A percentile compares a stretch with the other conserved stretches of the same genome.
phyloP scores from a whole-genome alignment of 2,888 invertebrate species.

The Fabriciana adippe region DNA sequence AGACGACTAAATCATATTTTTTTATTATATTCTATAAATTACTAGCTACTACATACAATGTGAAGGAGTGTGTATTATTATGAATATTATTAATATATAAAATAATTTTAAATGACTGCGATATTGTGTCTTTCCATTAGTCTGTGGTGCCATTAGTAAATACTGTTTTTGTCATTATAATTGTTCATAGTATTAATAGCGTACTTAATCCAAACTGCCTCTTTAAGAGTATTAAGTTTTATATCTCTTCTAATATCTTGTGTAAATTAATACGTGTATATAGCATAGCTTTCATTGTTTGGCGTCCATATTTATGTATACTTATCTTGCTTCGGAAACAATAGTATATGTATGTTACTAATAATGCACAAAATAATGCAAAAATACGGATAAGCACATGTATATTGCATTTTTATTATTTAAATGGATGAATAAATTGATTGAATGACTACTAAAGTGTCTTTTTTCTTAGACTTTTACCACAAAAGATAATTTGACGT shows the following conservation, averaged over 20 bases:
- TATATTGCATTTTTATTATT: slow-evolving; percentile 15
- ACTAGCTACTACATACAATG: neutral
- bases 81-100: neutral
- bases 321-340: neutral
- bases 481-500: no score
- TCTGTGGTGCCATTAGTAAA: slow-evolving; percentile 18
- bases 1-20: neutral
- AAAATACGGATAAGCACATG: slow-evolving; percentile 22
- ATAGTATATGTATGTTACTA: slow-evolving; percentile 6
- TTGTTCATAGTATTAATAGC: slow-evolving; percentile 1
- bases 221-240: slow-evolving; percentile 13
- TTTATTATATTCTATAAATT: neutral
- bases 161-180: neutral
- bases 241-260: slow-evolving; percentile 5
- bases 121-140: slow-evolving; percentile 14
- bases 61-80: neutral
- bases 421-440: slow-evolving; percentile 22
- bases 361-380: slow-evolving; percentile 26
- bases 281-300: slow-evolving; percentile 12
- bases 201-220: slow-evolving; percentile 21
- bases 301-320: slow-evolving; percentile 16
- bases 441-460: slow-evolving; percentile 4
- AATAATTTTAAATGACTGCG: slow-evolving; percentile 13
- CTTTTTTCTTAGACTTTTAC: neutral
- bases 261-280: slow-evolving; percentile 19